These are phyloP conservation scores for Paraescarpia echinospica DNA, from an alignment of 1,140 invertebrate species.

Conservation along the genomic window DNA sequence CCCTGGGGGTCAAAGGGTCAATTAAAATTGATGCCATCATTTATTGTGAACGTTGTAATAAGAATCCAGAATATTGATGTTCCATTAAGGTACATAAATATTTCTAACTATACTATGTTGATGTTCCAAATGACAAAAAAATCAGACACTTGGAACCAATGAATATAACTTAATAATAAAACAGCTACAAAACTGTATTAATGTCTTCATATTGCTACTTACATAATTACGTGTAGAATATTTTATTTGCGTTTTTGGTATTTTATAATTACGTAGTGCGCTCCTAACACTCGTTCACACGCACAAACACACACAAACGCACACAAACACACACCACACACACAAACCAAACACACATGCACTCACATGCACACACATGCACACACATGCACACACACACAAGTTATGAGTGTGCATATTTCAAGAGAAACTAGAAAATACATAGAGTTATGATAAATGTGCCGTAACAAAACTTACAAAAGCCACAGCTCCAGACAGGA, in stretches of 20 bases:
- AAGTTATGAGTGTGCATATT: background rate
- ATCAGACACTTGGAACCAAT: no score
- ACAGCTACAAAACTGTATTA: no score
- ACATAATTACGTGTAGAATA: no score
- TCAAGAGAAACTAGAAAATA: background rate
- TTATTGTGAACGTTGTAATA: background rate
- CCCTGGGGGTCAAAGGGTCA: background rate
- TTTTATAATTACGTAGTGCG: background rate
- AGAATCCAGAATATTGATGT: background rate
- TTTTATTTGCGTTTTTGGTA: background rate
- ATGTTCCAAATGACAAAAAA: background rate
- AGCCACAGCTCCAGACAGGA: background rate
- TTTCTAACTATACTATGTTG: background rate
- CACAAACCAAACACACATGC: no score
- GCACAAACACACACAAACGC: background rate
- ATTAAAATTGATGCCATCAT: background rate
- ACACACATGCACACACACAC: background rate
- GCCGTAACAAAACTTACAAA: background rate
- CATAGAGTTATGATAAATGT: background rate
- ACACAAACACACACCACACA: background rate
- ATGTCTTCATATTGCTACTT: no score
- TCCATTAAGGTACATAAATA: background rate
- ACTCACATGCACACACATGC: background rate
- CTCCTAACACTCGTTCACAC: background rate
- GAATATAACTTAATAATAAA: no score